Evolutionary conservation across 2,797 vertebrate genomes (phyloP).

Genomic region (Hydrolagus colliei): DNA sequence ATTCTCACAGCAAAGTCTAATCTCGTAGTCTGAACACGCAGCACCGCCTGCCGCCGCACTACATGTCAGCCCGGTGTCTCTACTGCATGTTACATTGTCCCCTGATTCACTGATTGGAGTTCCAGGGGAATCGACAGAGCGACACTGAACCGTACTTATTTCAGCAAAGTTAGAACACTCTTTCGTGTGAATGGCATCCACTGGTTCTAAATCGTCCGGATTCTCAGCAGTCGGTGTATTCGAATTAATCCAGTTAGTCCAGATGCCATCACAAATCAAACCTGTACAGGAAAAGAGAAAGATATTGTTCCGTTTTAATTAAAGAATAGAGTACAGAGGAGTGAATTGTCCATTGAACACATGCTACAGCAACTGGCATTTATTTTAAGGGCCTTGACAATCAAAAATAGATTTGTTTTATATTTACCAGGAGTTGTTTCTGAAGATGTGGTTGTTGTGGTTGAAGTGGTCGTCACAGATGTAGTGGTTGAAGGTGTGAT

Average conservation of each 20-base stretch:
- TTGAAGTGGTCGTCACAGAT: no score
- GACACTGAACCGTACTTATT: not conserved
- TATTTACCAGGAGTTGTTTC: not conserved
- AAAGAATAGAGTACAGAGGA: no score
- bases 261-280: not conserved
- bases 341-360: no score
- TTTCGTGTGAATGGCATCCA: not conserved
- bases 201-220: not conserved
- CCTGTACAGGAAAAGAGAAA: not conserved
- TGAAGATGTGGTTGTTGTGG: no score
- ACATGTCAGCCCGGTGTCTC: not conserved
- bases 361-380: no score
- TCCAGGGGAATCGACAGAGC: not conserved
- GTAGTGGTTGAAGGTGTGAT: no score
- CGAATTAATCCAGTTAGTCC: not conserved
- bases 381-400: no score
- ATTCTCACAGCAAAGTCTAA: not conserved
- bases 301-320: not conserved
- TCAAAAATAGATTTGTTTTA: not conserved
- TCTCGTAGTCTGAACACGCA: not conserved
- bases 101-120: not conserved
- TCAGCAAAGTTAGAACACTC: not conserved
- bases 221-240: not conserved
- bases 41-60: not conserved
- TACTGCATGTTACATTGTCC: conserved; percentile 13